phyloP scores from a whole-genome alignment of 2,797 vertebrate species.

The Xenops minutus region DNA sequence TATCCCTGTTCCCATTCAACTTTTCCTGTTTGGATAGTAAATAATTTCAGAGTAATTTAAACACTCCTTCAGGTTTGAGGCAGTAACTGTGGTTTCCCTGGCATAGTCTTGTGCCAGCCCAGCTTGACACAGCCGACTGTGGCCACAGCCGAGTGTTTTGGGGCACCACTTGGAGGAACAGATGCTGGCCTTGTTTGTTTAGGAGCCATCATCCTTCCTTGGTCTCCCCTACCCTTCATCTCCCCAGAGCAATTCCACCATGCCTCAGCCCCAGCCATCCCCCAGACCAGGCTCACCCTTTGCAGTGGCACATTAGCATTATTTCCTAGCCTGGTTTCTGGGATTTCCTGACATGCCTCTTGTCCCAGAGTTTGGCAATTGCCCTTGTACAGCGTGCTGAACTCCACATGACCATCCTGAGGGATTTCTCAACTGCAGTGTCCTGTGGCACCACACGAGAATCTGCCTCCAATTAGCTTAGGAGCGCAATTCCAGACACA shows the following conservation, averaged over 20 bases:
- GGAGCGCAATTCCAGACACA: neutral
- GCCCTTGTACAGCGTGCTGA: neutral
- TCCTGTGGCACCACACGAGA: neutral
- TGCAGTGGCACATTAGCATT: fast-evolving
- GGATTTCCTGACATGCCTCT: neutral
- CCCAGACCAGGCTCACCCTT: fast-evolving
- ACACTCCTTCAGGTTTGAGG: neutral
- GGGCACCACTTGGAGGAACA: neutral
- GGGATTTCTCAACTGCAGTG: neutral
- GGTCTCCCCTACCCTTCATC: neutral
- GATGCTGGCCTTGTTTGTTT: neutral
- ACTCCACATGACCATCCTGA: neutral
- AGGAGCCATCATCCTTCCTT: neutral
- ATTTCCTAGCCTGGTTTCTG: neutral
- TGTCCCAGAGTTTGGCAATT: neutral
- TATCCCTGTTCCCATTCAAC: neutral
- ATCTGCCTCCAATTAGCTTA: neutral
- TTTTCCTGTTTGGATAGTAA: neutral
- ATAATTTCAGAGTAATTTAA: neutral
- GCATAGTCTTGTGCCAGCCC: fast-evolving
- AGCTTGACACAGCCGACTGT: neutral
- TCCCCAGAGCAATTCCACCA: neutral
- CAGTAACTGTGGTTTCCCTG: fast-evolving
- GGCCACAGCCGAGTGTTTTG: neutral
- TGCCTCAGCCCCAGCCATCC: neutral